A percentile compares a stretch with the other conserved stretches of the same genome.
Evolutionary conservation across 1,140 invertebrate genomes (phyloP).

Genomic region (Drosophila erecta): DNA sequence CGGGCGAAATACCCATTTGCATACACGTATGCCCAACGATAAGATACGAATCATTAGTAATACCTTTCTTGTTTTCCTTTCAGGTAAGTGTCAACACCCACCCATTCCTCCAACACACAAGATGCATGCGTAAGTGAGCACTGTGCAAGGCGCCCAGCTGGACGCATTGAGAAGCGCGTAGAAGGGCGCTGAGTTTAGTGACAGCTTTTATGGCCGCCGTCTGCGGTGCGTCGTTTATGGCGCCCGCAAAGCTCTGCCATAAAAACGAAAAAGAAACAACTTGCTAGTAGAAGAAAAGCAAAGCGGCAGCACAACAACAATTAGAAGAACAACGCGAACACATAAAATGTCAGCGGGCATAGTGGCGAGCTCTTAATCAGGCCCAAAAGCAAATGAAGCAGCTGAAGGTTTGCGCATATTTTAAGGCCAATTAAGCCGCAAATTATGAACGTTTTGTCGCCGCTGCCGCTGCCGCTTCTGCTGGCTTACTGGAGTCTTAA

Average conservation of each 20-base stretch:
- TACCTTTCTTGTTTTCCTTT: constrained; percentile 25
- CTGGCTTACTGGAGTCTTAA: constrained; percentile 41
- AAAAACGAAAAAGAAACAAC: neutral
- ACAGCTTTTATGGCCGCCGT: neutral
- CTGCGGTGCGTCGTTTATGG: neutral
- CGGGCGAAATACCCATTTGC: constrained; percentile 12
- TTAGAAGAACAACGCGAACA: constrained; percentile 3
- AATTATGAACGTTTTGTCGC: constrained; percentile 69
- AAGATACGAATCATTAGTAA: constrained; percentile 25
- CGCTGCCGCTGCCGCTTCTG: constrained; percentile 17
- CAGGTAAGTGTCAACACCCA: constrained; percentile 54
- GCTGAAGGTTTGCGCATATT: constrained; percentile 56
- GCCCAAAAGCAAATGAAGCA: constrained; percentile 24
- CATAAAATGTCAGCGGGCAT: constrained; percentile 30
- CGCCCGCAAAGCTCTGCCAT: constrained; percentile 3
- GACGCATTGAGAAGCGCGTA: constrained; percentile 1
- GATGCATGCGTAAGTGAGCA: constrained; percentile 9
- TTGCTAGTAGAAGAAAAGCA: neutral
- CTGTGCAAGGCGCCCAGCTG: neutral
- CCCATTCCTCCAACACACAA: constrained; percentile 1
- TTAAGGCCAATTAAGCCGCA: constrained; percentile 72
- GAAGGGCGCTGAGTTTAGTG: neutral
- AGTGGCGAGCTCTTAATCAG: constrained; percentile 25
- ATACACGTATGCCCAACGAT: constrained; percentile 2
- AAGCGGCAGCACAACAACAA: constrained; percentile 7